Conservation (phyloP, 2,888 invertebrate genomes). For the Clostera curtula region DNA sequence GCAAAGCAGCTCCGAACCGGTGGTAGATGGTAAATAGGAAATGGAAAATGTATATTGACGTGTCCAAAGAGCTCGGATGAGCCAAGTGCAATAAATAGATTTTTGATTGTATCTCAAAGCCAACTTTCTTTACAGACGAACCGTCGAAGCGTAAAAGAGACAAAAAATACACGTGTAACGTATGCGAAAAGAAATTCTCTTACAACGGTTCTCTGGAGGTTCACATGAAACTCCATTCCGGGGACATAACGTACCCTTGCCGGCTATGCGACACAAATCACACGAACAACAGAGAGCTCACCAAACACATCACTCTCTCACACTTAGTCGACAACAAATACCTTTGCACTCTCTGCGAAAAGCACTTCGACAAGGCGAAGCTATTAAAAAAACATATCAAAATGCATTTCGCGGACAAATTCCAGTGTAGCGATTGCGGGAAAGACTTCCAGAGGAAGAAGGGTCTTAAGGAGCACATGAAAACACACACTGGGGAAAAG, state of each 20-base stretch:
- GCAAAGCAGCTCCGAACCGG: no score
- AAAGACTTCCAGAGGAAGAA: slow-evolving; percentile 55
- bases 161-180: slow-evolving; percentile 25
- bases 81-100: no score
- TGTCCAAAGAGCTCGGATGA: no score
- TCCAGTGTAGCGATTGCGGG: slow-evolving; percentile 42
- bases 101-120: not conserved
- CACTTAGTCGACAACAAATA: slow-evolving; percentile 36
- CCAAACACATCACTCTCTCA: slow-evolving; percentile 37
- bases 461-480: slow-evolving; percentile 56
- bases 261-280: slow-evolving; percentile 40
- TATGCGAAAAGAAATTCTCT: slow-evolving; percentile 34
- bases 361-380: slow-evolving; percentile 38
- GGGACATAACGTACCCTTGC: slow-evolving; percentile 46
- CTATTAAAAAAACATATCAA: slow-evolving; percentile 48
- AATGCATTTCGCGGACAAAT: slow-evolving; percentile 45
- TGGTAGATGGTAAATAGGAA: no score
- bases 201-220: slow-evolving; percentile 41
- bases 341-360: slow-evolving; percentile 43
- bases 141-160: slow-evolving; percentile 8
- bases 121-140: slow-evolving; percentile 14
- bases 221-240: slow-evolving; percentile 36
- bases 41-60: no score
- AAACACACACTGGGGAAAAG: slow-evolving; percentile 51
- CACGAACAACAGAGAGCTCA: slow-evolving; percentile 46